Evolutionary conservation across 2,113 vertebrate species (phyloP).

Genomic region (Hypanus sabinus): DNA sequence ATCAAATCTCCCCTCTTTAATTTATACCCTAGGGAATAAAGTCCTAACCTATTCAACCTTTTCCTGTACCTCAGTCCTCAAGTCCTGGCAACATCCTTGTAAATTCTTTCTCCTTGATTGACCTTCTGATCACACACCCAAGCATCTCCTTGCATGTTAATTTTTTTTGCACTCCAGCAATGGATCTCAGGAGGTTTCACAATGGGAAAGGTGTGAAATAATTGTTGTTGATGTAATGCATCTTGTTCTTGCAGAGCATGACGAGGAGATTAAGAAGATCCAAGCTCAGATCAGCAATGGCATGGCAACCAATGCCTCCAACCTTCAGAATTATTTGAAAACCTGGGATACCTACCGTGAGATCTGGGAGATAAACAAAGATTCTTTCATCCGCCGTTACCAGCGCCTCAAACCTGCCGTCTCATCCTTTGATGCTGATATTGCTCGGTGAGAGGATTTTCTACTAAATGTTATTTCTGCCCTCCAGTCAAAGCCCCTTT

Average conservation of each 20-base stretch:
- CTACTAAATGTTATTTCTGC: neutral
- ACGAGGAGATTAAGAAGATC: constrained; percentile 74
- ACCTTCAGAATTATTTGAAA: constrained; percentile 69
- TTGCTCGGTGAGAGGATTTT: constrained; percentile 61
- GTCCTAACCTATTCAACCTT: too few relatives aligned
- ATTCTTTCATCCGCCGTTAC: constrained; percentile 69
- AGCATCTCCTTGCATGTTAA: neutral
- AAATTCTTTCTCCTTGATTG: neutral
- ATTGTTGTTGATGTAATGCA: neutral
- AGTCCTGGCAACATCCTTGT: too few relatives aligned
- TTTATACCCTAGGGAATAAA: too few relatives aligned
- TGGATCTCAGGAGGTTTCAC: neutral
- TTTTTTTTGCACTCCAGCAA: neutral
- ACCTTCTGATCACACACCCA: neutral
- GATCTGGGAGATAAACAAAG: constrained; percentile 83
- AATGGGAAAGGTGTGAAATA: neutral
- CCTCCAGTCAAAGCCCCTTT: neutral
- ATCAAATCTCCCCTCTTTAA: too few relatives aligned
- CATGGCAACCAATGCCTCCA: constrained; percentile 57
- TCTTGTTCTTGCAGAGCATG: constrained; percentile 55
- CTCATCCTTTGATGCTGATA: constrained; percentile 73
- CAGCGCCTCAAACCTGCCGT: constrained; percentile 67
- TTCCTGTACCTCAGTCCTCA: too few relatives aligned
- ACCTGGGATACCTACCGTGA: constrained; percentile 74
- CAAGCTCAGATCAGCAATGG: constrained; percentile 62